These are phyloP conservation scores for Pemphigus obesinymphae DNA, from an alignment of 1,140 invertebrate species.

Conservation along the genomic window DNA sequence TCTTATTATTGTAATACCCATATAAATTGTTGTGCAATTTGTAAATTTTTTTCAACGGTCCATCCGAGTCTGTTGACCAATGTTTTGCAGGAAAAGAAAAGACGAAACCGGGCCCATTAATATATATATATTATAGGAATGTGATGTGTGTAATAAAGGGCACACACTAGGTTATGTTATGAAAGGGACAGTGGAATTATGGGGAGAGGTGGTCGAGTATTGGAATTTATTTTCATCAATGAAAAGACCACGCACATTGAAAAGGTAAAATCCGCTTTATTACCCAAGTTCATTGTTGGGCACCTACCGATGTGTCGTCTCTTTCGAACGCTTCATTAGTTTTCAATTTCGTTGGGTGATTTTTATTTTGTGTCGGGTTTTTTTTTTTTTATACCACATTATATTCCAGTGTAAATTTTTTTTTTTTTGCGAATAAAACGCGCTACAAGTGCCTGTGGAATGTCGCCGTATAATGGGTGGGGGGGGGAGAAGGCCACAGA, in stretches of 20 bases:
- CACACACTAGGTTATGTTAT: background rate
- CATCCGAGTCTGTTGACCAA: background rate
- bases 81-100: background rate
- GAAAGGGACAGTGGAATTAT: too few species aligned
- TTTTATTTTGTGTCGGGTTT: background rate
- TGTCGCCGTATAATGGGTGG: too few species aligned
- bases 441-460: too few species aligned
- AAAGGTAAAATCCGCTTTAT: background rate
- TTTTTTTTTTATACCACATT: too few species aligned
- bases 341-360: background rate
- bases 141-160: background rate
- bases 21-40: too few species aligned
- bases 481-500: too few species aligned
- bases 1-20: too few species aligned
- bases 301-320: constrained; percentile 8
- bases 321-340: background rate
- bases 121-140: too few species aligned
- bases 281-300: background rate
- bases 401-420: too few species aligned
- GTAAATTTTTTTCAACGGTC: background rate
- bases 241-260: background rate
- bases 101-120: background rate
- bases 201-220: background rate
- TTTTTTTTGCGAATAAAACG: background rate
- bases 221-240: background rate